Base-by-base conservation (phyloP, 2,113 vertebrate species). In the Colossoma macropomum region DNA sequence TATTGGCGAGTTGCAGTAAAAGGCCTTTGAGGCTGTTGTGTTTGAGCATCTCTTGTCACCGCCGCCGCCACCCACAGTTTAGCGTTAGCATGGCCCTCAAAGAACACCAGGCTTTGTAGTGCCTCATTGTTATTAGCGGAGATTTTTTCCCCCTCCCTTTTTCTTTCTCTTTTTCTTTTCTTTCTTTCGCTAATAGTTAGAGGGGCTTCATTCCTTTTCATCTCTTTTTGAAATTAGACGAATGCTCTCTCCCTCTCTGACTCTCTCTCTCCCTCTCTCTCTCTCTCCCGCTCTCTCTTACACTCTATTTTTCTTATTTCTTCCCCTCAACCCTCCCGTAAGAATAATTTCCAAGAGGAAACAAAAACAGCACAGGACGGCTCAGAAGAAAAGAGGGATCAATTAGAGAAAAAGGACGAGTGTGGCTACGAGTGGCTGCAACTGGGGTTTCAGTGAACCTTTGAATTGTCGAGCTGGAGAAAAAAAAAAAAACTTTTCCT, bases 201-300 rank as follows among this genome's bases (percentile, higher is more conserved):
- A 88, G 66, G 86, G 80, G 25, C 59, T 86, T 85, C 63, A 23
- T 62, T 83, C 63, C 80, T 85, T 86, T 88, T 86, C 85, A 87
- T 88, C 83, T 77, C 56, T 60, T 60, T 69, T 66, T 79, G 28
- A 85, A 86, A 84, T 86, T 81, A 85, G 77, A 84, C 34, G 72
- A 77, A 84, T 38, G 27, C 62, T 30, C 28, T 15, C 23, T 62
- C 30, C 4, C 60, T 63, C 68, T 12, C 34, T 72, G 38, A 25
- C 65, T 66, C 59, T 71, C 27, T 21, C 45, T 62, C 71, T 59
- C 27, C 41, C 25, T 65, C 66, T 76, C 52, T 75, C 50, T 59
- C 32, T 80, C 66, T 16, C 62, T 30, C 28, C 15, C 23, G 52
- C 30, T 8, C 60, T 63, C 68, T 12, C 34, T 72, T 34, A 25